Evolutionary conservation across 1,140 invertebrate genomes (phyloP), one percentile per base, ranked within the genome.

Genomic region (Glossosoma conforme): DNA sequence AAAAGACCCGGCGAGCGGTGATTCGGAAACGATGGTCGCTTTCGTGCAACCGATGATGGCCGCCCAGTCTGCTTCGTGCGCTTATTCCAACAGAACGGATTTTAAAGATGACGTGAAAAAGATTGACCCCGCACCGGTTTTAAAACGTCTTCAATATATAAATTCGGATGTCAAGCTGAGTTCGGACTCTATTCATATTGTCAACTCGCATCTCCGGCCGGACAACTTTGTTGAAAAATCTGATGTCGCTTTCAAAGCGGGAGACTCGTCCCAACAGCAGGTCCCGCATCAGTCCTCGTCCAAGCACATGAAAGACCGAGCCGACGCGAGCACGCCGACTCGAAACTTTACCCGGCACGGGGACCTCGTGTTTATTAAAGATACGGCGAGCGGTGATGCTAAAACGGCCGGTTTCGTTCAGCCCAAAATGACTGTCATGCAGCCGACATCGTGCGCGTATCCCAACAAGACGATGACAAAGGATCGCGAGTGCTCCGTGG

Each of bases 311-410:
- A 28, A 10, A 6, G 11, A 19, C 10, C 28, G 45, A 19, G n/a
- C 46, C 6, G 18, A 40, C 2, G 21, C 19, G 24, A 19, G 30
- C 14, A 20, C 21, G 15, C 28, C 33, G n/a, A 6, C 13, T 17
- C 24, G 45, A 24, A 38, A 38, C 15, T 38, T 48, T 13, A 11
- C 5, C 36, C 21, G 45, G 19, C 35, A 40, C 9, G 17, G 14
- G 9, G 37, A 49, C 13, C 42, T 41, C 19, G 18, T 49, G 8
- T 49, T 49, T 22, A 21, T 17, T 17, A 49, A 49, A 17, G 20
- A 47, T 17, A 35, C 33, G 14, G 40, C 15, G 13, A 24, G 21
- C 15, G 21, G 24, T 11, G 45, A 48, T 10, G 9, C 24, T 15
- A n/a, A 25, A 10, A 33, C 32, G n/a, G 3, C 6, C 6, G 32